Evolutionary conservation across 1,140 invertebrate species (phyloP), one percentile per base, ranked within the genome.

Genomic region (Drosophila bifasciata): DNA sequence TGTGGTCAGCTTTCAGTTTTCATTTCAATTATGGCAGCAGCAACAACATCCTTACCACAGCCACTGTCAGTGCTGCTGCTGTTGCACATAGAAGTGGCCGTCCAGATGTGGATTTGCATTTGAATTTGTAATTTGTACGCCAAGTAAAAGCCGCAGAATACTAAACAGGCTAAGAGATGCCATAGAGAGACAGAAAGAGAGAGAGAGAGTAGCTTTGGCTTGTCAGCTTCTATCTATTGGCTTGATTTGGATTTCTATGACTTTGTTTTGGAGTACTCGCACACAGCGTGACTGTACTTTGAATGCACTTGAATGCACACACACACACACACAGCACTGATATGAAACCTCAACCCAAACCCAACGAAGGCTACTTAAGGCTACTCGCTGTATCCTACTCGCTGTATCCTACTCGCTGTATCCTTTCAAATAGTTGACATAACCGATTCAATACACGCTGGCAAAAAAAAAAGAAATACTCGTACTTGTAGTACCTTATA

Each of bases 401-500:
- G 28, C 43, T 40, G 52, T 6, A 40, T 57, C 43, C 28, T 32
- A 9, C 19, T 2, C 9, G 28, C 43, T 40, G 52, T 6, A 40
- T 57, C 43, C 28, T 32, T 3, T 2, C 3, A 32, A 32, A 48
- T 28, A 57, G 61, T 57, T 63, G 52, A 16, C 43, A 57, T 39
- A n/a, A 48, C 41, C 61, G 36, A 59, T 41, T 64, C 61, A 48
- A 63, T 63, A 57, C 39, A 56, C 13, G n/a, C 28, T 40, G 43
- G 8, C 15, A 21, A 8, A 32, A 48, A 21, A 15, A n/a, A n/a
- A n/a, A n/a, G n/a, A n/a, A n/a, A n/a, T n/a, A n/a, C n/a, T n/a
- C n/a, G n/a, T n/a, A n/a, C n/a, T n/a, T n/a, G n/a, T n/a, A n/a
- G n/a, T 58, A 36, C 9, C 56, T 28, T 13, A 32, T 5, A 40